These are phyloP conservation scores for Polypterus bichir DNA, from an alignment of 2,113 vertebrate genomes.

Conservation along the genomic window DNA sequence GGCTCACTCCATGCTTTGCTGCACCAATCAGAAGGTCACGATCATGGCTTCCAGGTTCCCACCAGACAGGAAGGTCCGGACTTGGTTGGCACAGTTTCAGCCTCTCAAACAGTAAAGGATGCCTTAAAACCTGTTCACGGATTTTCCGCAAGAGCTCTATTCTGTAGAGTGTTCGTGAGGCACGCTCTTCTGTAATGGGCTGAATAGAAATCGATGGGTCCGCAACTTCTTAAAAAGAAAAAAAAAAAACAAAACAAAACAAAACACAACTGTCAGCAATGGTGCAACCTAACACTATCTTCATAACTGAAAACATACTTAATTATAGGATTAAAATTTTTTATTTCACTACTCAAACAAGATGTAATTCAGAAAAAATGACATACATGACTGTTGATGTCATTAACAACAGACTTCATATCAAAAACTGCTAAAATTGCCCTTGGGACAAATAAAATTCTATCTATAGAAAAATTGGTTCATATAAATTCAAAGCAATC, in stretches of 20 bases:
- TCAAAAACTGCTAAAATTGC: too few relatives aligned
- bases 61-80: constrained; percentile 88
- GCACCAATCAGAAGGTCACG: constrained; percentile 87
- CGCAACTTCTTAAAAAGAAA: constrained; percentile 54
- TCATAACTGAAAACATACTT: too few relatives aligned
- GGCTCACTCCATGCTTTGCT: constrained; percentile 92
- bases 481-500: too few relatives aligned
- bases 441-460: too few relatives aligned
- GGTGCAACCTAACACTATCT: too few relatives aligned
- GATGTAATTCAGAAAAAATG: too few relatives aligned
- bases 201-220: constrained; percentile 85
- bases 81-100: constrained; percentile 80
- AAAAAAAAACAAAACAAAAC: constrained; percentile 11
- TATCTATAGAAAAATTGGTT: too few relatives aligned
- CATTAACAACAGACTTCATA: too few relatives aligned
- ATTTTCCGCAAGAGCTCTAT: constrained; percentile 93
- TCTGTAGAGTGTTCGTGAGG: constrained; percentile 88
- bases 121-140: constrained; percentile 83
- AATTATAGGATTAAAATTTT: too few relatives aligned
- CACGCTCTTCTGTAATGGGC: constrained; percentile 92
- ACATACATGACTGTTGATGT: too few relatives aligned
- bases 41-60: constrained; percentile 84
- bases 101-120: constrained; percentile 72
- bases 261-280: neutral
- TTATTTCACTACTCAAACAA: too few relatives aligned